These are phyloP conservation scores for Callocephalon fimbriatum DNA, from an alignment of 2,113 vertebrate genomes.

Conservation along the genomic window DNA sequence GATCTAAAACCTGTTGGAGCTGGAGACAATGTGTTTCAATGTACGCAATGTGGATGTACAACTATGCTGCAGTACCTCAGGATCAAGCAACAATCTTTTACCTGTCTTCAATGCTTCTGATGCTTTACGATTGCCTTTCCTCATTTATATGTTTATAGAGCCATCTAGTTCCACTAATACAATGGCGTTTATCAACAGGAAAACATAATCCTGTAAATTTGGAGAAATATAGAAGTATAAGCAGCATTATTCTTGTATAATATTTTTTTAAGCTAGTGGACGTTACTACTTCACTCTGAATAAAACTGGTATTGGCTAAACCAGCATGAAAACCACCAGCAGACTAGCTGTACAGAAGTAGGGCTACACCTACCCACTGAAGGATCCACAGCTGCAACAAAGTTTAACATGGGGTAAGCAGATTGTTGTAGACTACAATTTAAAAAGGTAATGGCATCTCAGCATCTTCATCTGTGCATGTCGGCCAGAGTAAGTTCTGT, in stretches of 20 bases:
- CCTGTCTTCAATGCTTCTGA: not conserved
- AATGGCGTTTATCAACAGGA: not conserved
- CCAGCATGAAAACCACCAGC: not conserved
- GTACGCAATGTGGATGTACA: not conserved
- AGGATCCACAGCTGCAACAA: not conserved
- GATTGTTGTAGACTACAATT: not conserved
- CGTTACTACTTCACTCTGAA: not conserved
- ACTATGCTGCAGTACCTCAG: not conserved
- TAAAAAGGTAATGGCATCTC: not conserved
- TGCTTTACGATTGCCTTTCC: not conserved
- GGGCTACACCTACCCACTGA: not conserved
- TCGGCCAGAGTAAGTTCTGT: not conserved
- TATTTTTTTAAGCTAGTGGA: not conserved
- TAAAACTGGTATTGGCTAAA: not conserved
- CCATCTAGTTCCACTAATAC: not conserved
- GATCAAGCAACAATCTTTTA: not conserved
- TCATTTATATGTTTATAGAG: not conserved
- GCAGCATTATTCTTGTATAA: not conserved
- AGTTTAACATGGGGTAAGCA: not conserved
- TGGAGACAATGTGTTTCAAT: not conserved
- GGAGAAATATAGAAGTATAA: not conserved
- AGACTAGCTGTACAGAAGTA: not conserved
- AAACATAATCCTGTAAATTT: not conserved
- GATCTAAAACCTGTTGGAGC: not conserved
- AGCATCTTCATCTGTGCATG: fast-evolving